A percentile compares a stretch with the other conserved stretches of the same genome.
phyloP scores from a whole-genome alignment of 1,140 invertebrate genomes.

The Ylistrum balloti region DNA sequence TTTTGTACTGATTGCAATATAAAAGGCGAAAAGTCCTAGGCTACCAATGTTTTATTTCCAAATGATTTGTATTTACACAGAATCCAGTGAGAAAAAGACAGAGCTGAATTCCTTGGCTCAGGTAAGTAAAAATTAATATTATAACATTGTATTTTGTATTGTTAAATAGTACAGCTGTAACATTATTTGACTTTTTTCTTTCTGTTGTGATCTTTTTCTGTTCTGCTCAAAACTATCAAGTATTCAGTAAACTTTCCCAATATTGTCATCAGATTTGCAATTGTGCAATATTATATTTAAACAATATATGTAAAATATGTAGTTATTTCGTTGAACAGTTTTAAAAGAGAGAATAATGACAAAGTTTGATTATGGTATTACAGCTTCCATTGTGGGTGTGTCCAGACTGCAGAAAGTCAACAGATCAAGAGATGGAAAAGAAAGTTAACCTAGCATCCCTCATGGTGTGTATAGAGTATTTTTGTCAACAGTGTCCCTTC shows the following conservation, averaged over 20 bases:
- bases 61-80: background rate
- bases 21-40: no score
- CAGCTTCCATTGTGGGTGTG: conserved; percentile 79
- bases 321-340: no score
- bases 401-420: conserved; percentile 75
- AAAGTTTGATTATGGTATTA: conserved; percentile 49
- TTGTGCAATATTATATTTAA: no score
- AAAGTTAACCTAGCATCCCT: conserved; percentile 69
- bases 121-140: background rate
- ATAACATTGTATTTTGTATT: background rate
- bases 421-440: conserved; percentile 75
- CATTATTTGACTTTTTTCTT: background rate
- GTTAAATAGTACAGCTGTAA: no score
- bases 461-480: conserved; percentile 55
- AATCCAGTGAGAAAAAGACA: conserved; percentile 29
- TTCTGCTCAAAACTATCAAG: no score
- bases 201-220: no score
- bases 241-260: no score
- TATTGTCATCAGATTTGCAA: no score
- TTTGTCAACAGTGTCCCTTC: no score
- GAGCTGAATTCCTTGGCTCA: conserved; percentile 26
- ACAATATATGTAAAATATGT: no score
- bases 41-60: background rate
- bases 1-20: no score
- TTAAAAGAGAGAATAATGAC: background rate